Percentiles rank a stretch among this genome's conserved stretches.
These are phyloP conservation scores for Agrochola macilenta DNA, from an alignment of 2,888 invertebrate species.

Conservation along the genomic window DNA sequence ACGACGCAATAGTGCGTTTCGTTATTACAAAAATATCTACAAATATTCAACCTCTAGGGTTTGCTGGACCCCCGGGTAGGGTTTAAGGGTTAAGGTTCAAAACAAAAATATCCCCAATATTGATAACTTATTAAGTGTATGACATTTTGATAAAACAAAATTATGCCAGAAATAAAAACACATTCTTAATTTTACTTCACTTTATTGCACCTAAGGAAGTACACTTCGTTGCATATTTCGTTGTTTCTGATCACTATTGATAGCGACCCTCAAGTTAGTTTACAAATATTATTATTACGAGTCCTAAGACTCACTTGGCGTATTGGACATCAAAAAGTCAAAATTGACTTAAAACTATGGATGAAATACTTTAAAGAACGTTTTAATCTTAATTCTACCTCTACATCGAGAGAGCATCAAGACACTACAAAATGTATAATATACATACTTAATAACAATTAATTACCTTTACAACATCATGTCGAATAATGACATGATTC, in stretches of 20 bases:
- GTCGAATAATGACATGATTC: constrained; percentile 62
- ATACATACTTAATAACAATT: constrained; percentile 70
- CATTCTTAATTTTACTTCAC: constrained; percentile 78
- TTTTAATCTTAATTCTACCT: constrained; percentile 58
- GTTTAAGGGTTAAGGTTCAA: not conserved
- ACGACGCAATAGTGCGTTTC: no score
- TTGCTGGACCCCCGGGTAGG: no score
- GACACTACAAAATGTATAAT: constrained; percentile 72
- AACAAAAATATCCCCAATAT: not conserved
- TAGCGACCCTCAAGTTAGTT: constrained; percentile 70
- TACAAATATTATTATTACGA: constrained; percentile 64
- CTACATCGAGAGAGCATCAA: constrained; percentile 65
- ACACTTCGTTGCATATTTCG: constrained; percentile 88
- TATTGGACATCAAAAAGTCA: constrained; percentile 63
- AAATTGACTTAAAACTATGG: constrained; percentile 63
- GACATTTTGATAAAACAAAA: not conserved
- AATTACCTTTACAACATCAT: constrained; percentile 65
- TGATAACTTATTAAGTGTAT: no score
- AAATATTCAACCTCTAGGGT: no score
- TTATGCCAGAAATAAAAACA: constrained; percentile 67
- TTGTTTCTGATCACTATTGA: constrained; percentile 76
- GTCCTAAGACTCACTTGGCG: constrained; percentile 55
- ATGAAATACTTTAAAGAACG: constrained; percentile 54
- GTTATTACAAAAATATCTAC: no score
- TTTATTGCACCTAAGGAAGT: constrained; percentile 90